phyloP scores from a whole-genome alignment of 2,888 invertebrate species.

The Yponomeuta plumbellus region DNA sequence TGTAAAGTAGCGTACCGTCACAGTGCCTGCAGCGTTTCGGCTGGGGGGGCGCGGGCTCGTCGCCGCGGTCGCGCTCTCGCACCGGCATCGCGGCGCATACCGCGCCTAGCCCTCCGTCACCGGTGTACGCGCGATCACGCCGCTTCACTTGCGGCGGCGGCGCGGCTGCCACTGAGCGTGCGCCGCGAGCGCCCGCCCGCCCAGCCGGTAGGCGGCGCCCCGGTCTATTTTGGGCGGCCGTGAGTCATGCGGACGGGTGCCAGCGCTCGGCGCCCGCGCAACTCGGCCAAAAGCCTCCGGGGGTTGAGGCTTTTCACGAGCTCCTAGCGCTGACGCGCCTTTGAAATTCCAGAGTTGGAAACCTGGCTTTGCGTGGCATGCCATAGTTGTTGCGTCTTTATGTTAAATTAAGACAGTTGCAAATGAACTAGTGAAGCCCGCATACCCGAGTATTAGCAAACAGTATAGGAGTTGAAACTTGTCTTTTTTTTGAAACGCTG shows the following conservation, averaged over 20 bases:
- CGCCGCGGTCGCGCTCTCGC: conserved; percentile 76
- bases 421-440: no score
- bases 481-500: no score
- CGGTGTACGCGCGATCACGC: conserved; percentile 45
- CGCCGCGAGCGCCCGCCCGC: conserved; percentile 59
- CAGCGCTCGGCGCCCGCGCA: conserved; percentile 60
- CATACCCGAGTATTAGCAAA: no score
- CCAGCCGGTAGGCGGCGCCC: conserved; percentile 74
- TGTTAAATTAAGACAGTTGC: not conserved
- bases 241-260: conserved; percentile 68
- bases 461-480: no score
- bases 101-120: conserved; percentile 45
- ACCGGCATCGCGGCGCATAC: conserved; percentile 77
- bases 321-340: no score
- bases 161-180: conserved; percentile 70
- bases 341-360: no score
- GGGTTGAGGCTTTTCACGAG: not conserved
- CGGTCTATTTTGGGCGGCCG: conserved; percentile 65
- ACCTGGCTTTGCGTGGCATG: conserved; percentile 25
- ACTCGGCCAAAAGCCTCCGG: conserved; percentile 29
- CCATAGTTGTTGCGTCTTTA: not conserved
- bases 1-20: conserved; percentile 80
- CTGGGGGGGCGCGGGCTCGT: conserved; percentile 81
- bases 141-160: conserved; percentile 68
- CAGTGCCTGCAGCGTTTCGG: conserved; percentile 95